Conservation (phyloP, 2,113 vertebrate genomes). For the Etia nguti region DNA sequence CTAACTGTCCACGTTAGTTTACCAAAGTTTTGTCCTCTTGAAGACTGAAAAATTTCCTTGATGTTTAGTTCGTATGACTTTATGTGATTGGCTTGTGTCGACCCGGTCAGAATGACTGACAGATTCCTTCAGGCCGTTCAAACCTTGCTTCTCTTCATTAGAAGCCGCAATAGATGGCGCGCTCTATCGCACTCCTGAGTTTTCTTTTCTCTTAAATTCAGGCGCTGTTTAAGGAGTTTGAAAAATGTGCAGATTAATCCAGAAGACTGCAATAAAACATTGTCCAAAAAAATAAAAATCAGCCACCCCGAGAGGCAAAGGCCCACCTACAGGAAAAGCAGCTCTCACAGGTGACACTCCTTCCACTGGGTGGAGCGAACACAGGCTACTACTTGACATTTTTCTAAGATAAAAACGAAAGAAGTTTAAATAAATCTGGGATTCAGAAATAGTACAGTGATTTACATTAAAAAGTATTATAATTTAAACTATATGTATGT, state of each 20-base stretch:
- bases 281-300: conserved; percentile 14
- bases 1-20: conserved; percentile 28
- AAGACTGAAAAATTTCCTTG: background rate
- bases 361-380: conserved; percentile 18
- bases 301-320: conserved; percentile 11
- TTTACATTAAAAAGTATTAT: conserved; percentile 64
- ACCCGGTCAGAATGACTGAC: background rate
- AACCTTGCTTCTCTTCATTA: conserved; percentile 21
- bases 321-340: background rate
- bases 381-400: conserved; percentile 45
- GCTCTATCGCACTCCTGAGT: background rate
- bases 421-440: conserved; percentile 30
- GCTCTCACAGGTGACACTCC: conserved; percentile 28
- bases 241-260: background rate
- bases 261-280: conserved; percentile 44
- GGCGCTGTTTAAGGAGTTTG: background rate
- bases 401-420: conserved; percentile 28
- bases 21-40: conserved; percentile 33
- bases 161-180: conserved; percentile 3
- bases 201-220: background rate
- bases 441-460: conserved; percentile 58
- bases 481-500: conserved; percentile 60
- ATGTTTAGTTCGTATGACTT: background rate
- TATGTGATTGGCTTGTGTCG: conserved; percentile 7
- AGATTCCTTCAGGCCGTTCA: conserved; percentile 1